Conservation (phyloP, 2,113 vertebrate species). For the Scolopax mira region DNA sequence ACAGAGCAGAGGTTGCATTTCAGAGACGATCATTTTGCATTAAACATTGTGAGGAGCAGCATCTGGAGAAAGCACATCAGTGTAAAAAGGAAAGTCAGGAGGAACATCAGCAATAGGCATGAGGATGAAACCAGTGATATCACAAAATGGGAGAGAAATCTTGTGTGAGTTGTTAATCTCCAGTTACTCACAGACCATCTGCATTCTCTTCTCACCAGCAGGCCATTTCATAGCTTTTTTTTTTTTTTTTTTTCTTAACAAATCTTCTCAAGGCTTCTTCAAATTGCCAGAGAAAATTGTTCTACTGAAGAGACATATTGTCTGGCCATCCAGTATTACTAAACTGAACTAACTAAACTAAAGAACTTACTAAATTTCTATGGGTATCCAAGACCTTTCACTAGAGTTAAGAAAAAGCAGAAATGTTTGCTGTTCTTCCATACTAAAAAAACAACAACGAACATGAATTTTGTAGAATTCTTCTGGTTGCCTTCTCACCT, state of each 20-base stretch:
- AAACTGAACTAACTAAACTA: neutral
- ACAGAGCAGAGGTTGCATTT: neutral
- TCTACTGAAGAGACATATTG: neutral
- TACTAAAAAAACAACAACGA: neutral
- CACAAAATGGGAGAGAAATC: neutral
- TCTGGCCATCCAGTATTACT: neutral
- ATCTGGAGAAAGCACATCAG: neutral
- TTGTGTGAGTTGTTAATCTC: neutral
- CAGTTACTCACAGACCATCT: neutral
- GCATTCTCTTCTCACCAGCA: neutral
- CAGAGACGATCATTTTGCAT: neutral
- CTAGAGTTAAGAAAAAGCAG: neutral
- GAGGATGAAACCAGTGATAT: neutral
- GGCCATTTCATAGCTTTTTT: neutral
- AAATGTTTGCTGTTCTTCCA: neutral
- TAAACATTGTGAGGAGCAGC: neutral
- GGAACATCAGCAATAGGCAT: neutral
- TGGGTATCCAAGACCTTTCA: neutral
- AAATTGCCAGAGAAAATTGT: neutral
- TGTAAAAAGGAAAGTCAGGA: neutral
- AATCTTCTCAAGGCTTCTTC: neutral
- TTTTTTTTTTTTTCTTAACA: neutral
- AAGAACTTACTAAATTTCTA: neutral
- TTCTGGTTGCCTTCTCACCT: neutral
- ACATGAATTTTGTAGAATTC: neutral